Base-by-base conservation (phyloP, 1,140 invertebrate species). In the Drosophila lowei region DNA sequence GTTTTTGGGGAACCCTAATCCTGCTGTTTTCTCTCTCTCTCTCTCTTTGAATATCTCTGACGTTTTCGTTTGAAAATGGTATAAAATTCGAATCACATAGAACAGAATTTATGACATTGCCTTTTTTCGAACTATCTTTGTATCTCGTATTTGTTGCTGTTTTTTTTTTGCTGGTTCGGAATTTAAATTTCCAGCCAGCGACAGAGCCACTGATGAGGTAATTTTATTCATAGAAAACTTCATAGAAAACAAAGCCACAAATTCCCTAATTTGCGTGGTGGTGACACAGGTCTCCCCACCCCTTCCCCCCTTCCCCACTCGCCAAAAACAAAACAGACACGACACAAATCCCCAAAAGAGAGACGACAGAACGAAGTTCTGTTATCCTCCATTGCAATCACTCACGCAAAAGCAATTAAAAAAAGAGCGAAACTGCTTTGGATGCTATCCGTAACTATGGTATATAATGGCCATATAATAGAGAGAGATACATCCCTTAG, bases 91-190 rank as follows among this genome's bases (percentile, higher is more conserved):
- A 75, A 57, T 66, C 83, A 88, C 83, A 86, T 57, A 86, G 71
- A 86, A 86, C 88, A 86, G 83, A 86, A 86, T 86, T 88, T 86
- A 88, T 88, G 78, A 70, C 78, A 88, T 70, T 85, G 80, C 76
- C 71, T 38, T 30, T 30, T 57, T 34, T 47, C 23, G 5, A 25
- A 25, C 52, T 28, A 38, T 18, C 16, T 41, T 13, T 41, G 55
- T 66, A 38, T 42, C 11, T 13, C 3, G 30, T 61, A 58, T 72
- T 64, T 57, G 60, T 59, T 78, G 59, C 52, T 59, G 58, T 68
- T 68, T 71, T 34, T 34, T 57, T 71, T 34, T 34, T 57, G 42
- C 43, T 59, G 67, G 49, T 62, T 38, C 63, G 68, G 83, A 86
- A 86, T 86, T 89, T 83, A 66, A 86, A 77, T 88, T 79, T 73